A percentile compares a stretch with the other conserved stretches of the same genome.
These are phyloP conservation scores for Volucella bombylans DNA, from an alignment of 2,888 invertebrate genomes.

Conservation along the genomic window DNA sequence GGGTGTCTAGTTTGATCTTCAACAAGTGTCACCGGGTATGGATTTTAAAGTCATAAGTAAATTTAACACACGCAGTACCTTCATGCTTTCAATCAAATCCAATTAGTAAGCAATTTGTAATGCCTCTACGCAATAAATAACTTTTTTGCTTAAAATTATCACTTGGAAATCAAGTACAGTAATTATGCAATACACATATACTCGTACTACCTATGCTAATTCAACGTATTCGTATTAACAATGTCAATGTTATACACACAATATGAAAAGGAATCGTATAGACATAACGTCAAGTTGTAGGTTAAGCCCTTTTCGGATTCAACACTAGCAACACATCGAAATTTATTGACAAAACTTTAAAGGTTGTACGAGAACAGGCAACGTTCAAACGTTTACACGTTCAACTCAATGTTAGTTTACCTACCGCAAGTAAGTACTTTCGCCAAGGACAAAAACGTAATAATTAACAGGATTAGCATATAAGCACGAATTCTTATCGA, in stretches of 20 bases:
- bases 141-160: constrained; percentile 45
- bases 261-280: constrained; percentile 15
- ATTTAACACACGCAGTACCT: constrained; percentile 5
- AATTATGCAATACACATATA: constrained; percentile 25
- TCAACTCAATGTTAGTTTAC: constrained; percentile 25
- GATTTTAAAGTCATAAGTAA: constrained; percentile 46
- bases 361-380: constrained; percentile 1
- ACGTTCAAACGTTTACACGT: background rate
- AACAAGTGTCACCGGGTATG: constrained; percentile 55
- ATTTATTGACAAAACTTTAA: constrained; percentile 70
- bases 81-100: constrained; percentile 27
- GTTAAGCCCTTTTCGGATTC: constrained; percentile 20
- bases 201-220: constrained; percentile 16
- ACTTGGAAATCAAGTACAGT: constrained; percentile 38
- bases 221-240: constrained; percentile 21
- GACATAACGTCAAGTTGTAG: constrained; percentile 5
- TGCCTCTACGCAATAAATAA: constrained; percentile 42
- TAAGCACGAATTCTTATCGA: constrained; percentile 67
- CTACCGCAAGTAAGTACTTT: constrained; percentile 19
- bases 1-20: constrained; percentile 25
- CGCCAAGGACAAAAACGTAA: constrained; percentile 61
- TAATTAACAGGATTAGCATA: constrained; percentile 62
- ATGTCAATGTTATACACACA: constrained; percentile 56
- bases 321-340: constrained; percentile 23
- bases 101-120: constrained; percentile 56